A percentile compares a stretch with the other conserved stretches of the same genome.
These are phyloP conservation scores for Conus ventricosus DNA, from an alignment of 1,140 invertebrate species.

Conservation along the genomic window DNA sequence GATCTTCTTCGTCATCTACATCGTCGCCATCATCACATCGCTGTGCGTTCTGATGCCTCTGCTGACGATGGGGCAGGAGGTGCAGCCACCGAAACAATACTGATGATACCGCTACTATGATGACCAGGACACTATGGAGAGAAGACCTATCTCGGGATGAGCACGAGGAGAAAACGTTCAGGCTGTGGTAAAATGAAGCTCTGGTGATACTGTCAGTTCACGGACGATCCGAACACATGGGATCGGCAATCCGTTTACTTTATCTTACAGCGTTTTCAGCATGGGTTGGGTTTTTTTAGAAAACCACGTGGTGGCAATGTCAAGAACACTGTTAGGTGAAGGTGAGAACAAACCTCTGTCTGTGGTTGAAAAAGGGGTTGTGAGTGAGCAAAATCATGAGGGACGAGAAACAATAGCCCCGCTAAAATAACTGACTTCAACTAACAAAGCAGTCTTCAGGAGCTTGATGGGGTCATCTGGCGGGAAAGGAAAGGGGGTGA, in stretches of 20 bases:
- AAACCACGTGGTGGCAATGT: not conserved
- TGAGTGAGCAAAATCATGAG: no score
- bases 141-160: not conserved
- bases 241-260: no score
- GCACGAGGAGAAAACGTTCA: not conserved
- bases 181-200: not conserved
- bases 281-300: not conserved
- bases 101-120: not conserved
- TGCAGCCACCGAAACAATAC: not conserved
- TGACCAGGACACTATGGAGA: not conserved
- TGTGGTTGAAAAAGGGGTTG: not conserved
- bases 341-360: not conserved
- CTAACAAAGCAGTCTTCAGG: no score
- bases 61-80: slow-evolving; percentile 43
- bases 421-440: no score
- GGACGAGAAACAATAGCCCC: no score
- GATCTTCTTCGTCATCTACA: slow-evolving; percentile 74
- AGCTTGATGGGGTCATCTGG: no score
- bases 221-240: no score
- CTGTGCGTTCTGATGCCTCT: slow-evolving; percentile 70
- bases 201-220: not conserved
- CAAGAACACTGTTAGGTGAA: not conserved
- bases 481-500: no score
- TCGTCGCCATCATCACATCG: slow-evolving; percentile 72
- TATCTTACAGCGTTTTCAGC: no score